Base-by-base conservation (phyloP, 2,113 vertebrate species). In the Lynx canadensis region DNA sequence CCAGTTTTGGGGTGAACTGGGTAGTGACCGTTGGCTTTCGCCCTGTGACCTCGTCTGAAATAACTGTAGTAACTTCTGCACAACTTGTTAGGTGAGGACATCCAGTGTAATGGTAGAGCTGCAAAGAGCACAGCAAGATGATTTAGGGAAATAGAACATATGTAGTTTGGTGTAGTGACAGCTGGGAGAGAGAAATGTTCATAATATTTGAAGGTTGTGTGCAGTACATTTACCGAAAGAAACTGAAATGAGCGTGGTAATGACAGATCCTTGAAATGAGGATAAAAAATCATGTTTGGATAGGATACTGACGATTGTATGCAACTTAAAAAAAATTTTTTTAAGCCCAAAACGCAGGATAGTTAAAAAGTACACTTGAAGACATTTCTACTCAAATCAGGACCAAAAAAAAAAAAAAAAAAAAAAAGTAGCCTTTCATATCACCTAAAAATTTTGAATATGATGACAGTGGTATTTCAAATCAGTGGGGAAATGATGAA, bases 151-250 rank as follows among this genome's bases (percentile, higher is more conserved):
- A 93, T 60, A 69, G 36, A 96, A 73, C 98, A 97, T 97, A 97
- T 97, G 98, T 71, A 71, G 91, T 91, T 97, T 97, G 92, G 36
- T 98, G 96, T 95, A 93, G 96, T 97, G 97, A 98, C 98, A 98
- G 98, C 97, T 98, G 98, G 97, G 96, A 91, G 68, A 96, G 89
- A 95, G 89, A 97, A 97, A 96, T 95, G 97, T 93, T 98, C 98
- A 98, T 94, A 98, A 98, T 98, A 98, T 98, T 98, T 98, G 97
- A 97, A 95, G 89, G 97, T 95, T 98, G 97, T 97, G 79, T 97
- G 97, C 86, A 91, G 41, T 91, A 97, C 91, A 94, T 93, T 93
- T 89, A 80, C 89, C 82, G 89, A 78, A 90, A 84, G 91, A 97
- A 96, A 74, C 93, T 4, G 88, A 96, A 97, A 95, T 23, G 90